Conservation (phyloP, 35 echinoderm and acorn worm species). For the Lytechinus pictus region DNA sequence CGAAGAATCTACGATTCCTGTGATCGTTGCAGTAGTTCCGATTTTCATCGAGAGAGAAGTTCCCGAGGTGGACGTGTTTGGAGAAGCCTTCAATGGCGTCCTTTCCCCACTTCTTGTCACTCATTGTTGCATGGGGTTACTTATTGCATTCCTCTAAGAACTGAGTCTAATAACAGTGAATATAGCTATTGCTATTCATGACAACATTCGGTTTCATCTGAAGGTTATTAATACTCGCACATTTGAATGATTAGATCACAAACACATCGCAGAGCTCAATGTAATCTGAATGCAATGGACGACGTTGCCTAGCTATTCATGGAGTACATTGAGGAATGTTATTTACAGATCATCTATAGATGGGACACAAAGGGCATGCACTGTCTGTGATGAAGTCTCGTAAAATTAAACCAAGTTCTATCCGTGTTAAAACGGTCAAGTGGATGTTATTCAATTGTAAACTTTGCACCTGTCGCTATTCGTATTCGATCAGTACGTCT, state of each 20-base stretch:
- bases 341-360: neutral
- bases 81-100: neutral
- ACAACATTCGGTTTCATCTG: too few relatives aligned
- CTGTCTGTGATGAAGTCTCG: neutral
- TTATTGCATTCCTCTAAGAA: neutral
- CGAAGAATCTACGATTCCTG: slow-evolving; percentile 45
- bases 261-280: neutral
- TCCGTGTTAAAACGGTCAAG: too few relatives aligned
- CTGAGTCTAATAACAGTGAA: neutral
- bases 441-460: too few relatives aligned
- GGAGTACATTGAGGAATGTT: neutral
- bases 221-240: too few relatives aligned
- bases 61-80: slow-evolving; percentile 30
- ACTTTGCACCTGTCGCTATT: too few relatives aligned
- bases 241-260: too few relatives aligned
- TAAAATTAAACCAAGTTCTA: neutral
- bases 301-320: neutral
- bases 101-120: neutral
- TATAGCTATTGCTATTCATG: too few relatives aligned
- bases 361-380: neutral
- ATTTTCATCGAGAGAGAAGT: slow-evolving; percentile 44
- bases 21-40: slow-evolving; percentile 48
- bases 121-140: neutral
- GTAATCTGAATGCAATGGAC: neutral
- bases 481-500: too few relatives aligned